Base-by-base conservation (phyloP, 2,797 vertebrate species). In the Acanthurus lineatus region DNA sequence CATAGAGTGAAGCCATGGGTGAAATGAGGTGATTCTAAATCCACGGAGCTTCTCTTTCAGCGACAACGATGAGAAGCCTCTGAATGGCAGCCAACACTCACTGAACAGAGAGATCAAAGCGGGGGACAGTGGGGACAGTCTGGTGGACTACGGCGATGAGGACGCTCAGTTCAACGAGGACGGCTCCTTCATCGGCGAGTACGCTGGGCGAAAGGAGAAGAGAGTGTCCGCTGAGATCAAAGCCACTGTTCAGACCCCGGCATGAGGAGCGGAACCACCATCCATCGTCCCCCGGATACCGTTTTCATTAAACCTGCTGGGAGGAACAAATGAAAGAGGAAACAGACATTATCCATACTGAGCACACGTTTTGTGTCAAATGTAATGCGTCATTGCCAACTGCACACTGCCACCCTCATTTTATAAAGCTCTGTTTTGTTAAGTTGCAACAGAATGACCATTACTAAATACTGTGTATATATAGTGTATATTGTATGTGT, bases 131-230 rank as follows among this genome's bases (percentile, higher is more conserved):
- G 96, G 96, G 63, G 97, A 99, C 94, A 99, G 98, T 89, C 93
- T 99, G 90, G 98, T 97, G 79, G 97, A 98, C 91, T 99, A 99
- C 17, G 97, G 96, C 22, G 97, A 97, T 0, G 97, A 98, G 89
- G 97, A 98, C 2, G 96, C 86, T 47, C 96, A 98, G 82, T 99
- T 99, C 95, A 98, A 96, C 49, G 98, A 99, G 94, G 98, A 99
- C 10, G 98, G 98, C 69, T 99, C 98, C 16, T 99, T 99, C 82
- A 99, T 99, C 71, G 98, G 98, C 10, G 97, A 98, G 90, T 99
- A 99, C 4, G 93, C 96, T 0, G 97, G 96, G 61, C 95, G 95
- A 64, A 98, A 97, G 92, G 94, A 94, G 81, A 97, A 97, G 84
- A 97, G 97, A 91, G 95, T 79, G 76, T 96, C 97, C 2, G 90